phyloP scores from a whole-genome alignment of 1,140 invertebrate genomes.

The Zaprionus kolodkinae region DNA sequence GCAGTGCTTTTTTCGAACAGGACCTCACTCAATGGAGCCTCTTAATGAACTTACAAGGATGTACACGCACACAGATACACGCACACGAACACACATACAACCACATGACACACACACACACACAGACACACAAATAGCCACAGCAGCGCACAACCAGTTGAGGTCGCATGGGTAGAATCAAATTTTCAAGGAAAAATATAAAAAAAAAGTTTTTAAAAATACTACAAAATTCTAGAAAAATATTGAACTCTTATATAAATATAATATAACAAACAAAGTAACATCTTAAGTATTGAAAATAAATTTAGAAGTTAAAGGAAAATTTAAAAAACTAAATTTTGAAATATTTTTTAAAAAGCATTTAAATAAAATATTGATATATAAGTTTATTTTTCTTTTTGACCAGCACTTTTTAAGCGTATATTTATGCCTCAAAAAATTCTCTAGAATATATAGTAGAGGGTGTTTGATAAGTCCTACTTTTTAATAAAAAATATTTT shows the following conservation, averaged over 20 bases:
- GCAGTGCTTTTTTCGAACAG: conserved; percentile 1
- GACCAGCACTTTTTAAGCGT: too few relatives aligned
- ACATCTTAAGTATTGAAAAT: too few relatives aligned
- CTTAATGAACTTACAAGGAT: conserved; percentile 66
- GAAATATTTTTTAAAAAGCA: too few relatives aligned
- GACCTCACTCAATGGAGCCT: conserved; percentile 32
- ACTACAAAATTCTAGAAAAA: too few relatives aligned
- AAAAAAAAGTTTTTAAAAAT: not conserved
- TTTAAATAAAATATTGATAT: too few relatives aligned
- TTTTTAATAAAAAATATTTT: too few relatives aligned
- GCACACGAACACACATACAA: not conserved
- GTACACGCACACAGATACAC: conserved; percentile 19
- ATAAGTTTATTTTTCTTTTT: too few relatives aligned
- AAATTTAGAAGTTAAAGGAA: too few relatives aligned
- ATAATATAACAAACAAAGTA: too few relatives aligned
- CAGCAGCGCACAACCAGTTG: conserved; percentile 11
- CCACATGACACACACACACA: conserved; percentile 4
- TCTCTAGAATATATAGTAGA: not conserved
- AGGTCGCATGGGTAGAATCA: conserved; percentile 7
- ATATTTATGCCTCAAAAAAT: not conserved
- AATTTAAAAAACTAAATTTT: too few relatives aligned
- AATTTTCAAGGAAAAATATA: not conserved
- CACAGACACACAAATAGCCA: not conserved
- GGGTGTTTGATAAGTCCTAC: too few relatives aligned
- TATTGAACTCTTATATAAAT: too few relatives aligned